Percentiles rank a stretch among this genome's conserved stretches.
Conservation (phyloP, 2,797 vertebrate genomes). For the Eulemur mongoz region DNA sequence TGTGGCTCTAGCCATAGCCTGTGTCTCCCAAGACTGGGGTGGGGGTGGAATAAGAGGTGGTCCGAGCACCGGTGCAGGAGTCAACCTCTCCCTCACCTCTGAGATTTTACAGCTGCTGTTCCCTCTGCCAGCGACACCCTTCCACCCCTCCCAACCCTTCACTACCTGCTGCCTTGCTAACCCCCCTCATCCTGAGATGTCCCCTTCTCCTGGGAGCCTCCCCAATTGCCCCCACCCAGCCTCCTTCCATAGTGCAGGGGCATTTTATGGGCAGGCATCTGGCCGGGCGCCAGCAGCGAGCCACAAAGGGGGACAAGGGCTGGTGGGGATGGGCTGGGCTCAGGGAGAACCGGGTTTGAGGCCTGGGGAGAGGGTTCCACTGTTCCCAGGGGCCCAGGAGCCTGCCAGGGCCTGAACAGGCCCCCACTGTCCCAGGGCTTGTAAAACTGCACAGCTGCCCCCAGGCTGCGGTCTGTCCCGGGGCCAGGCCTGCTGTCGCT, state of each 20-base stretch:
- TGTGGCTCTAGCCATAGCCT: not conserved
- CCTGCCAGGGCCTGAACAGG: not conserved
- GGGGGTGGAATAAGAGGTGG: not conserved
- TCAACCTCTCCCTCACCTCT: not conserved
- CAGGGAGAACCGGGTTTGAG: not conserved
- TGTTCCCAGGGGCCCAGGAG: not conserved
- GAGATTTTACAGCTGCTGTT: not conserved
- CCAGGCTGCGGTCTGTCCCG: not conserved
- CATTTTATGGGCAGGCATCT: not conserved
- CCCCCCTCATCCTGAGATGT: not conserved
- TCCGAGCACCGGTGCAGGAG: not conserved
- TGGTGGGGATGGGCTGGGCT: accelerated
- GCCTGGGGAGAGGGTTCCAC: not conserved
- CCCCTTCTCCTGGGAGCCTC: not conserved
- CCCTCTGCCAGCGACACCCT: not conserved
- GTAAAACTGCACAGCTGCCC: not conserved
- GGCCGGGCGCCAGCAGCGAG: not conserved
- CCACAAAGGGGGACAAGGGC: accelerated
- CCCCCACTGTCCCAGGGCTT: not conserved
- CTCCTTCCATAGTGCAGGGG: not conserved
- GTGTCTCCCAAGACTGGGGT: not conserved
- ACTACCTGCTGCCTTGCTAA: not conserved
- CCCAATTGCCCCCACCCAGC: not conserved
- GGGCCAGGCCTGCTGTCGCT: not conserved
- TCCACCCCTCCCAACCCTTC: not conserved